Evolutionary conservation across 2,888 invertebrate genomes (phyloP), one percentile per base, ranked within the genome.

Genomic region (Bhutanitis thaidina): DNA sequence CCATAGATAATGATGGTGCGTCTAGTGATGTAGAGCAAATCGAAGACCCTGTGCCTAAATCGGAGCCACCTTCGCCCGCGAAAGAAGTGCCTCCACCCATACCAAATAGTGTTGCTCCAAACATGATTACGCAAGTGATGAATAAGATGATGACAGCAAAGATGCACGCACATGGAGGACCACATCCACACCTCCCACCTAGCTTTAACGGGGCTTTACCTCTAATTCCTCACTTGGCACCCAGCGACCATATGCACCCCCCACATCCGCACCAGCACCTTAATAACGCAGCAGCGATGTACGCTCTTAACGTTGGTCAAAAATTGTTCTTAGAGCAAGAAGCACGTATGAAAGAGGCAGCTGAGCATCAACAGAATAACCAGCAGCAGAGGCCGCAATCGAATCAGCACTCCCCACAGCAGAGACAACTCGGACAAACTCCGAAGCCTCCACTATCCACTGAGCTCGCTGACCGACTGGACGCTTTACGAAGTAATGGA

Each of bases 261-360:
- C 86, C 80, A 2, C 90, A 88, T 65, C 90, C 83, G 37, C 93
- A 91, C 76, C 92, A 87, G 67, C 91, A 89, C 67, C 91, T 91
- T 65, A 93, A 90, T 74, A 91, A 90, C 60, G 92, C 92, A 16
- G 90, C 91, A 10, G 92, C 92, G 15, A 94, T 95, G 93, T 95
- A 95, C 80, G 52, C 52, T 10, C 90, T 95, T 60, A 94, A 94
- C 60, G 93, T 93, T 40, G 93, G 93, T 66, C 94, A 95, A 68
- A 94, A 95, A 70, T 87, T 95, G 65, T 93, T 95, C 69, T 88
- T 94, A 82, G 95, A 96, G 77, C 94, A 95, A 75, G 95, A 95
- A 74, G 94, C 93, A 15, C 91, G 94, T 57, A 89, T 94, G 88
- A 94, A 93, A 55, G 90, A 94, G 80, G 94, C 93, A 15, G 91